Conservation (phyloP, 2,797 vertebrate genomes). For the Ciconia nigra region DNA sequence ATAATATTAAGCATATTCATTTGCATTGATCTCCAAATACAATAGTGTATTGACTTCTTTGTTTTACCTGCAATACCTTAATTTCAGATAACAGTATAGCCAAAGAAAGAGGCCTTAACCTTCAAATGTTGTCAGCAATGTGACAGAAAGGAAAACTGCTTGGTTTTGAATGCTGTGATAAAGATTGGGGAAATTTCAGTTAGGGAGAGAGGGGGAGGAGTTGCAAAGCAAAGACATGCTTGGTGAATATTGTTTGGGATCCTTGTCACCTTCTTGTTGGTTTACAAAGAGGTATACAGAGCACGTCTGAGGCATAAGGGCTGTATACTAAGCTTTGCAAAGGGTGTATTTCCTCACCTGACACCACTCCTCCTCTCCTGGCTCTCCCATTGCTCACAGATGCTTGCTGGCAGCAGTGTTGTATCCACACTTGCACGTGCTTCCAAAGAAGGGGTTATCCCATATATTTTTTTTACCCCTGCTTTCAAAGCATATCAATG, state of each 20-base stretch:
- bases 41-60: slow-evolving; percentile 27
- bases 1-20: slow-evolving; percentile 28
- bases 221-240: neutral
- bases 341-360: neutral
- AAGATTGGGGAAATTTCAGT: neutral
- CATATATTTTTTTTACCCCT: neutral
- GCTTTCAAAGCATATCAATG: neutral
- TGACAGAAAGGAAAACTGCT: neutral
- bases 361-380: neutral
- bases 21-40: slow-evolving; percentile 44
- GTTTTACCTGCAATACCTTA: slow-evolving; percentile 36
- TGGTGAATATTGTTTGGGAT: neutral
- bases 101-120: neutral
- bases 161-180: neutral
- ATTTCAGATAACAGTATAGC: slow-evolving; percentile 9
- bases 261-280: neutral
- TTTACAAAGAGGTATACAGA: neutral
- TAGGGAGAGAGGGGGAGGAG: neutral
- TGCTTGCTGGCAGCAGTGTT: neutral
- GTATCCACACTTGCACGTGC: neutral
- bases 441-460: neutral
- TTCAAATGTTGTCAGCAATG: neutral
- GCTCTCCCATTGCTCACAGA: neutral
- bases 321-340: neutral
- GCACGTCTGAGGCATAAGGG: neutral